These are phyloP conservation scores for Blera fallax DNA, from an alignment of 2,888 invertebrate species.

Conservation along the genomic window DNA sequence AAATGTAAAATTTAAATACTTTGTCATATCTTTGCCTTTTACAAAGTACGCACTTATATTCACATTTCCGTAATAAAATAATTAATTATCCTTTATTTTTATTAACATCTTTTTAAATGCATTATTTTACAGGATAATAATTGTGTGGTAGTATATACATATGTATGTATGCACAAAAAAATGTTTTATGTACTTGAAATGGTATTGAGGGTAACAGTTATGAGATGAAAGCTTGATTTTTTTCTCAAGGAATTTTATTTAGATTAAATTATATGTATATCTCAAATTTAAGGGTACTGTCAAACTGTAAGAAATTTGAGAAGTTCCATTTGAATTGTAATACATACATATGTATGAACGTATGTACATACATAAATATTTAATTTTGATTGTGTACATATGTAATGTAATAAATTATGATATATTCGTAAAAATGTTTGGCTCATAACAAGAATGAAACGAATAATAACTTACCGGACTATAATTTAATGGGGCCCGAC, in stretches of 20 bases:
- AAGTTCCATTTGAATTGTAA: not conserved
- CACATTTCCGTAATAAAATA: no score
- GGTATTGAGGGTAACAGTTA: no score
- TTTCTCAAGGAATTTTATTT: not conserved
- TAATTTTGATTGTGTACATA: not conserved
- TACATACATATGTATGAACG: not conserved
- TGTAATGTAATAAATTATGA: not conserved
- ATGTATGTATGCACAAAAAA: no score
- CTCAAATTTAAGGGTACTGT: not conserved
- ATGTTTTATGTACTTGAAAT: no score
- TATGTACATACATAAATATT: no score
- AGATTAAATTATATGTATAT: not conserved
- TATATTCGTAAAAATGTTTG: not conserved
- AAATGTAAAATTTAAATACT: no score
- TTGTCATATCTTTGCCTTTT: no score
- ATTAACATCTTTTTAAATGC: no score
- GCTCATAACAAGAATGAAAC: not conserved
- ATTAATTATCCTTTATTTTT: no score
- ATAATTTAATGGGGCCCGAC: constrained; percentile 95
- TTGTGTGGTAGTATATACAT: no score
- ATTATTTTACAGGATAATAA: no score
- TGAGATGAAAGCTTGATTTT: not conserved
- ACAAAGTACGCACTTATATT: no score
- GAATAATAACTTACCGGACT: constrained; percentile 88
- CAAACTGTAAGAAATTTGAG: not conserved